Evolutionary conservation across 2,797 vertebrate species (phyloP), one percentile per base, ranked within the genome.

Genomic region (Craterocephalus amniculus): DNA sequence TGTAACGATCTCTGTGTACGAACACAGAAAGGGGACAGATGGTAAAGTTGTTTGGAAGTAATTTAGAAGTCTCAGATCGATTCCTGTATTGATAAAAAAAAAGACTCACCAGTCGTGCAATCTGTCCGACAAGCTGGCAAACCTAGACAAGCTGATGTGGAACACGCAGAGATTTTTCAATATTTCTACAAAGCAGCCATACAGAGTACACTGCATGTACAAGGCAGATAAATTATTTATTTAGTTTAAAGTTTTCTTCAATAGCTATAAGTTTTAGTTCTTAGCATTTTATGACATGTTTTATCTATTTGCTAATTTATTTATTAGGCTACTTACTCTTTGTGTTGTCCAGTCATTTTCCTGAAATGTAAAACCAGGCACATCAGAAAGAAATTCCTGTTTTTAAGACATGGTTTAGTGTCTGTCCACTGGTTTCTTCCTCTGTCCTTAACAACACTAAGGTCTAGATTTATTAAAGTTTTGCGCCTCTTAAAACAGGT

Each of bases 11-110:
- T 63, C 12, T 61, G 60, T 35, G 55, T 57, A 61, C 38, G 11
- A 57, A 51, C 56, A 54, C 59, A 62, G 54, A 22, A 36, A 31
- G 43, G 43, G 58, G 31, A 45, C 57, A 61, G 70, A 70, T 61
- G 65, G 54, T 31, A 56, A 63, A 58, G 61, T 63, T 73, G 62
- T 55, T 57, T 43, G 18, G 27, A 67, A 75, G 67, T 72, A 16
- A 78, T 72, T 68, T 70, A 31, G 26, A 70, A 64, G 64, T 59
- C 49, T 80, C 34, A 29, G 32, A 70, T 58, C 59, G 14, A 75
- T 65, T 77, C 34, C 14, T 58, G 29, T 71, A 76, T 76, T 74
- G 71, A 84, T 86, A 69, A 72, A 68, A 75, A 11, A 63, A 65
- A 56, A 65, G 77, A 40, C 83, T 24, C 51, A 26, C 29, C 7